Evolutionary conservation across 1,140 invertebrate genomes (phyloP).

Genomic region (Ceratosolen solmsi): DNA sequence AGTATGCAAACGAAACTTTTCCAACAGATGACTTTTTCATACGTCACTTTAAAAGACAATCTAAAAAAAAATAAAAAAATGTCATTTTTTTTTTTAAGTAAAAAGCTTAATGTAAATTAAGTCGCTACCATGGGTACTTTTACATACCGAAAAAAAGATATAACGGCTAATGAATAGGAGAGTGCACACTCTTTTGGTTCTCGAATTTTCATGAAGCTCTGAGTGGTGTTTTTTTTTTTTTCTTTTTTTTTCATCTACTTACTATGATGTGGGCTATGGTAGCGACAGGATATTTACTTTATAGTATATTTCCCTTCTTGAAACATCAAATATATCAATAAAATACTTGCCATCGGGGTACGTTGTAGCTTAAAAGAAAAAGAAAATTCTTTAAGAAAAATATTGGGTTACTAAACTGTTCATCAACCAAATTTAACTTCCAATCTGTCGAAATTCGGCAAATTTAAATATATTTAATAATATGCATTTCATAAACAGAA

Average conservation of each 20-base stretch:
- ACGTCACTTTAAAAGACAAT: neutral
- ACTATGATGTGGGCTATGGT: no score
- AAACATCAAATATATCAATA: neutral
- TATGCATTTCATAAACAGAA: no score
- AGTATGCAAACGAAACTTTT: conserved; percentile 14
- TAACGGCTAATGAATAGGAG: neutral
- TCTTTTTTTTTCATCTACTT: neutral
- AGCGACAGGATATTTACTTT: no score
- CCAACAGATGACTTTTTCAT: conserved; percentile 2
- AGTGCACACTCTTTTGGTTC: neutral
- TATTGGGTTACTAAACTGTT: no score
- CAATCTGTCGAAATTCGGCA: no score
- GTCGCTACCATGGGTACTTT: neutral
- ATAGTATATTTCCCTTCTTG: neutral
- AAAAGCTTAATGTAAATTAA: neutral
- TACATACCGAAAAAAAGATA: neutral
- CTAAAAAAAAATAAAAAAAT: neutral
- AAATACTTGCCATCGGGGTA: no score
- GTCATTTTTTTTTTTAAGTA: neutral
- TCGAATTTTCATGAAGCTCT: neutral
- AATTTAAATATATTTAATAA: no score
- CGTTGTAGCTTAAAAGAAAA: no score
- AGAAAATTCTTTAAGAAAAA: no score
- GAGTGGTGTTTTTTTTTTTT: neutral
- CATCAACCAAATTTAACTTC: no score